Evolutionary conservation across 2,797 vertebrate genomes (phyloP).

Genomic region (Notoglanidium macrostoma): DNA sequence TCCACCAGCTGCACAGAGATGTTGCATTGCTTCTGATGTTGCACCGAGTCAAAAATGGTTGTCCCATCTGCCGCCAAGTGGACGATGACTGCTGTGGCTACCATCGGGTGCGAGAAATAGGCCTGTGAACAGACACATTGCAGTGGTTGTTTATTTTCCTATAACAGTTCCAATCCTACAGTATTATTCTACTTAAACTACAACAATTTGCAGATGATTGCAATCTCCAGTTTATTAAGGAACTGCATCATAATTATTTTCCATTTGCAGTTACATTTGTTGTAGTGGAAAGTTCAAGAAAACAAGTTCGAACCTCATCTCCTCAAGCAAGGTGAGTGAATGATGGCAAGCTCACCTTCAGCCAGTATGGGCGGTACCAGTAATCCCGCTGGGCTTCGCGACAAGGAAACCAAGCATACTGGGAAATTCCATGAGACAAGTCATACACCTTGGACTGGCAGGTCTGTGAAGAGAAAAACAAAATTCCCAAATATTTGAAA

Average conservation of each 20-base stretch:
- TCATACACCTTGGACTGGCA: constrained; percentile 95
- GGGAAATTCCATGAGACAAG: constrained; percentile 86
- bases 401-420: constrained; percentile 96
- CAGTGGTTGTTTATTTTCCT: background rate
- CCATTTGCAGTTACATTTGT: background rate
- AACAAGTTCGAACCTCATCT: background rate
- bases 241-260: background rate
- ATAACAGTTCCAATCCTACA: background rate
- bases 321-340: background rate
- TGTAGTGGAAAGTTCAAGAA: background rate
- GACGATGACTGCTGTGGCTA: constrained; percentile 91
- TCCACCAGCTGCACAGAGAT: constrained; percentile 91
- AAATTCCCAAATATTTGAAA: background rate
- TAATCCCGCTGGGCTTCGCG: constrained; percentile 68
- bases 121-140: constrained; percentile 70
- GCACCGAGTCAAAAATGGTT: constrained; percentile 76
- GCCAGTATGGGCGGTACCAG: constrained; percentile 82
- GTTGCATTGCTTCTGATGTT: constrained; percentile 86
- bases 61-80: constrained; percentile 94
- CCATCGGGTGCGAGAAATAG: constrained; percentile 93
- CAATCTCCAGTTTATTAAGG: background rate
- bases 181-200: background rate
- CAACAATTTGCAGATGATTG: background rate
- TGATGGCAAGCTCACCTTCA: constrained; percentile 79
- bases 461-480: constrained; percentile 67